phyloP scores from a whole-genome alignment of 2,113 vertebrate genomes.

The Suricata suricatta region DNA sequence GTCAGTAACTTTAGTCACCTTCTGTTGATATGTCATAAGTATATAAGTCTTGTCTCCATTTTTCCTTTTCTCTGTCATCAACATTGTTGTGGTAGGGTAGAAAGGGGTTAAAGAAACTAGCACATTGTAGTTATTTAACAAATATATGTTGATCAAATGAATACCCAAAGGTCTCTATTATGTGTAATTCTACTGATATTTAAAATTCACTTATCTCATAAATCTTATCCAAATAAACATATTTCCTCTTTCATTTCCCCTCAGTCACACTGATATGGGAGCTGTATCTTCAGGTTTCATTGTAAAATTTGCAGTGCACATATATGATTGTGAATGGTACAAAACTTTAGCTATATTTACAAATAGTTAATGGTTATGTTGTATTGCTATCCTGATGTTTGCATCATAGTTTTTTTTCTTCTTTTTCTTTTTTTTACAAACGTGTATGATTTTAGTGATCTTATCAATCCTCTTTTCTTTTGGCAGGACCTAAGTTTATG shows the following conservation, averaged over 20 bases:
- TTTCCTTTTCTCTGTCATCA: background rate
- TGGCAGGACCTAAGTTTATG: background rate
- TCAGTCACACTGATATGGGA: background rate
- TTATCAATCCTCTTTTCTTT: background rate
- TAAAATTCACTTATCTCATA: background rate
- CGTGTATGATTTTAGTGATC: background rate
- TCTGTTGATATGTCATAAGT: background rate
- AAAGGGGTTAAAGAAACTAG: background rate
- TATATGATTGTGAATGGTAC: background rate
- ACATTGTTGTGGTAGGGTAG: background rate
- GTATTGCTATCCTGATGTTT: background rate
- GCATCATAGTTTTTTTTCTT: background rate
- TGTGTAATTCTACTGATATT: background rate
- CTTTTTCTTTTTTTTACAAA: background rate
- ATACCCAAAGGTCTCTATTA: background rate
- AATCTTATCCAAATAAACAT: background rate
- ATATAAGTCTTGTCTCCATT: background rate
- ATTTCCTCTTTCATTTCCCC: background rate
- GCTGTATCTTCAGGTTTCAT: background rate
- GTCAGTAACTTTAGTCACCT: background rate
- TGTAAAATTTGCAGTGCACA: background rate
- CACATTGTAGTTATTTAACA: background rate
- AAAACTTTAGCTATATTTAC: background rate
- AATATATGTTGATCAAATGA: background rate
- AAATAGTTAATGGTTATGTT: background rate